Evolutionary conservation across 2,113 vertebrate species (phyloP).

Genomic region (Lophochroa leadbeateri): DNA sequence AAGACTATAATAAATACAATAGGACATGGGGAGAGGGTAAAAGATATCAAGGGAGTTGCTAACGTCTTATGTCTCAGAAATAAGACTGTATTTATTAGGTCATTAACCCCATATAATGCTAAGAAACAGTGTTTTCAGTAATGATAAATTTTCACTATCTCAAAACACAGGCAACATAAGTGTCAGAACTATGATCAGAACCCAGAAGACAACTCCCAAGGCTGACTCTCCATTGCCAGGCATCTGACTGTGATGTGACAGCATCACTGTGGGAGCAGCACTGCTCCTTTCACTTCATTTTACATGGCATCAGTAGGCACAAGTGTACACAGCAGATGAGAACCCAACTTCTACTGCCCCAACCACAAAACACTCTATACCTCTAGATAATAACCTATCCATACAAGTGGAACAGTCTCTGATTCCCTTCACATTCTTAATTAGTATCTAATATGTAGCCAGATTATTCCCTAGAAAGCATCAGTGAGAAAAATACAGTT

Average conservation of each 20-base stretch:
- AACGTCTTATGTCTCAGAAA: not conserved
- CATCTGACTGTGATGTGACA: fast-evolving
- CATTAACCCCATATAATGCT: fast-evolving
- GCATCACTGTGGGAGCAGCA: not conserved
- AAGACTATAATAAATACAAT: not conserved
- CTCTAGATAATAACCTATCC: not conserved
- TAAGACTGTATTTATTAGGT: not conserved
- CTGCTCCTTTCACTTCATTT: not conserved
- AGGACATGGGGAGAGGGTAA: not conserved
- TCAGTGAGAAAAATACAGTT: not conserved
- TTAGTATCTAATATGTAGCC: not conserved
- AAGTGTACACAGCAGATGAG: not conserved
- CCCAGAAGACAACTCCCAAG: not conserved
- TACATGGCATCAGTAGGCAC: not conserved
- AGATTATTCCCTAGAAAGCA: not conserved
- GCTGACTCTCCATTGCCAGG: not conserved
- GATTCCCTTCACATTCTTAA: not conserved
- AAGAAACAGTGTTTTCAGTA: not conserved
- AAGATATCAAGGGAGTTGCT: not conserved
- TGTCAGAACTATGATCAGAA: not conserved
- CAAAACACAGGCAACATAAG: not conserved
- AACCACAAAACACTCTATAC: not conserved
- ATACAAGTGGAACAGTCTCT: fast-evolving
- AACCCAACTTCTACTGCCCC: not conserved
- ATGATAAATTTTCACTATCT: not conserved